Evolutionary conservation across 2,888 invertebrate genomes (phyloP), one percentile per base, ranked within the genome.

Genomic region (Enoplolaimus lenunculus): DNA sequence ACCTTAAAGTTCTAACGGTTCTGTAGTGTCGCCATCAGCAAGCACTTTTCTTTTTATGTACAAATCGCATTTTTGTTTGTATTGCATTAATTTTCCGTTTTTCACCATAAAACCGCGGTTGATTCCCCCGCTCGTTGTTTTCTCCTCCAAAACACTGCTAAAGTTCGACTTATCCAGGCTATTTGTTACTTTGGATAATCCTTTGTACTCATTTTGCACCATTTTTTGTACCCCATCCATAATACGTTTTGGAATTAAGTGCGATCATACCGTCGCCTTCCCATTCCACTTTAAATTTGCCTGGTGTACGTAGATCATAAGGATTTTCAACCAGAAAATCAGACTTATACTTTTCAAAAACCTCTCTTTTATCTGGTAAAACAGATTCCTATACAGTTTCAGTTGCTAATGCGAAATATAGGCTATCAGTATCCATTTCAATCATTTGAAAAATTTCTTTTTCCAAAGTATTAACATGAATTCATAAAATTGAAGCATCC

Each of bases 381-480:
- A n/a, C n/a, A n/a, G n/a, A n/a, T n/a, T n/a, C n/a, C 16, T 57
- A 16, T 21, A 62, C 7, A 29, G 7, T 29, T 26, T 62, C 62
- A 13, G 7, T 29, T 3, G 62, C 28, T 62, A 62, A 3, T 16
- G 62, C 62, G 7, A 62, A 13, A n/a, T 62, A 62, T 7, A 62
- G 31, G 28, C 29, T 29, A 62, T 62, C 62, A 13, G 62, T 62
- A n/a, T 62, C 62, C 62, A 62, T 62, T 62, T 62, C 7, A 13
- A 62, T 62, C 7, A 62, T 13, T 62, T 62, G 62, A n/a, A 62
- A 62, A 62, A 16, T 62, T 62, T 62, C 62, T n/a, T 62, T 62
- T 13, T 29, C 62, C 28, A 62, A 31, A 31, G 7, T 29, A 13
- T 26, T 29, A 29, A 13, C 28, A 62, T 13, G n/a, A 62, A 62